Percentiles rank a stretch among this genome's conserved stretches.
These are phyloP conservation scores for Minunthozetes semirufus DNA, from an alignment of 2,888 invertebrate species.

Conservation along the genomic window DNA sequence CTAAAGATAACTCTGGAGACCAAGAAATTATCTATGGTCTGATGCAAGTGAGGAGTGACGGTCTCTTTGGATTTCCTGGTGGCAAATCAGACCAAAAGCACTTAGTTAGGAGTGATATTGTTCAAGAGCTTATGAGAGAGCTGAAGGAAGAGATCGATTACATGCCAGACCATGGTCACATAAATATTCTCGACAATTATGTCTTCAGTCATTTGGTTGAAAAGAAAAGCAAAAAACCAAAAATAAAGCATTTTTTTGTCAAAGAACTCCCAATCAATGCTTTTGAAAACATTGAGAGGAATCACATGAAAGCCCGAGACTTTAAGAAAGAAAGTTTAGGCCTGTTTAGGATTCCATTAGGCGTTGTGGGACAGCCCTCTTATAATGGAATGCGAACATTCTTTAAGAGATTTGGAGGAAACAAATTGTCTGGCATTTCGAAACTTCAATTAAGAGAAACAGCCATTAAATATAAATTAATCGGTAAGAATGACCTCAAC, in stretches of 20 bases:
- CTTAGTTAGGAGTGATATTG: neutral
- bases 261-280: neutral
- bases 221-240: neutral
- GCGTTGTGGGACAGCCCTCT: no score
- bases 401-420: neutral
- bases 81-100: neutral
- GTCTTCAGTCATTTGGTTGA: neutral
- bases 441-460: no score
- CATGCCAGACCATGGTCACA: neutral
- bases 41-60: slow-evolving; percentile 29
- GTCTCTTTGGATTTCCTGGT: slow-evolving; percentile 17
- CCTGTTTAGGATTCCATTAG: neutral
- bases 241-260: slow-evolving; percentile 17
- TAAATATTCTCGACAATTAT: neutral
- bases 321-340: neutral
- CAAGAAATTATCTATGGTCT: neutral
- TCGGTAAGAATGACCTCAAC: no score
- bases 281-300: neutral
- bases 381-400: neutral
- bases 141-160: slow-evolving; percentile 1
- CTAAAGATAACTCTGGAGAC: neutral
- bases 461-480: no score
- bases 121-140: neutral
- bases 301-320: neutral
- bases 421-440: neutral